Percentiles rank a stretch among this genome's conserved stretches.
Evolutionary conservation across 2,113 vertebrate species (phyloP).

Genomic region (Aplodontia rufa): DNA sequence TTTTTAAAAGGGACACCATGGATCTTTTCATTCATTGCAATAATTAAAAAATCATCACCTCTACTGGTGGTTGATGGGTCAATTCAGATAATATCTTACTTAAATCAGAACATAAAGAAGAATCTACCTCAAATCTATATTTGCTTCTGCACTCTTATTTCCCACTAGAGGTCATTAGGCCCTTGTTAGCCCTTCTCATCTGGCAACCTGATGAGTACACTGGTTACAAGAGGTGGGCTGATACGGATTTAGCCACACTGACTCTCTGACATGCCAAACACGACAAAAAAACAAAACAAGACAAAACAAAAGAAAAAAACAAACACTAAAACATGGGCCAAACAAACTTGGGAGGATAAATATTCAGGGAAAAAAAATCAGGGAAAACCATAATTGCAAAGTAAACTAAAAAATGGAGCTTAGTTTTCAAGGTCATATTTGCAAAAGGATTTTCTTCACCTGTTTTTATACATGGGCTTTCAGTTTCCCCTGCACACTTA

Average conservation of each 20-base stretch:
- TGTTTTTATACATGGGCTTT: background rate
- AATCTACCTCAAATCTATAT: background rate
- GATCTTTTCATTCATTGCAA: background rate
- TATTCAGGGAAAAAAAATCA: background rate
- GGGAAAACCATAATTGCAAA: background rate
- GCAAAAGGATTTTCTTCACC: background rate
- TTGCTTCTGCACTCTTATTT: background rate
- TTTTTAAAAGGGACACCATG: background rate
- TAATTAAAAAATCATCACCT: background rate
- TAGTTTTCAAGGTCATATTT: background rate
- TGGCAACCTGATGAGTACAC: background rate
- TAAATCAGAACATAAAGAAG: slow-evolving; percentile 34
- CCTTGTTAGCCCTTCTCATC: background rate
- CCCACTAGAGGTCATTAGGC: background rate
- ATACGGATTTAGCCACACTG: background rate
- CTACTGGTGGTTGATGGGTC: background rate
- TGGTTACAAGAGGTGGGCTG: background rate
- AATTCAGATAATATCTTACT: background rate
- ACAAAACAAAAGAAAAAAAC: too few relatives aligned
- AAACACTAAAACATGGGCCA: background rate
- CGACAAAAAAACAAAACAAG: too few relatives aligned
- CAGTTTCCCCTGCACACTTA: background rate
- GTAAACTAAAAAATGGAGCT: background rate
- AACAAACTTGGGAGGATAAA: background rate
- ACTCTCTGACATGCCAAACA: background rate